Percentiles rank a stretch among this genome's conserved stretches.
Conservation (phyloP, 2,888 invertebrate species). For the Leucozona laternaria region DNA sequence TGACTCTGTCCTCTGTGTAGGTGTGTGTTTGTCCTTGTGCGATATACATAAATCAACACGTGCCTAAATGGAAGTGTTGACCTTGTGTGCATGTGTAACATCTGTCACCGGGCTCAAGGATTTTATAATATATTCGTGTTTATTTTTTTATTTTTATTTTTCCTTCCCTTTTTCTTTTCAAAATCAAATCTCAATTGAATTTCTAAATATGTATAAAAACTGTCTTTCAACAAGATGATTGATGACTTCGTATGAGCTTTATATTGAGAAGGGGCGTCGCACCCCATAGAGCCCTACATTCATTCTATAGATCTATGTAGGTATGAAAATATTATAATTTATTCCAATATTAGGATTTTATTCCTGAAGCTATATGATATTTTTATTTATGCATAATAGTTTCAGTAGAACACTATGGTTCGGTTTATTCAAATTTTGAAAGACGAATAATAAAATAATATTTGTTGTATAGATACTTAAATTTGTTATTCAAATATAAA, state of each 20-base stretch:
- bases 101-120: slow-evolving; percentile 11
- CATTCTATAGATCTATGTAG: background rate
- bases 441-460: too few relatives aligned
- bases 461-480: too few relatives aligned
- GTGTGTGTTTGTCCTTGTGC: background rate
- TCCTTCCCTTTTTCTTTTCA: background rate
- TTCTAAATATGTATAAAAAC: slow-evolving; percentile 18
- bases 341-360: background rate
- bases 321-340: slow-evolving; percentile 8
- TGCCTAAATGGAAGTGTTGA: background rate
- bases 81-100: slow-evolving; percentile 15
- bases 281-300: background rate
- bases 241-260: slow-evolving; percentile 11
- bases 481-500: too few relatives aligned
- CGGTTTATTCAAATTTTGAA: background rate
- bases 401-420: background rate
- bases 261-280: background rate
- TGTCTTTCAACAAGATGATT: slow-evolving; percentile 15
- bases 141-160: background rate
- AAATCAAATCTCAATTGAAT: slow-evolving; percentile 28
- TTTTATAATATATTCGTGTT: slow-evolving; percentile 13
- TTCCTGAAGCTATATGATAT: background rate
- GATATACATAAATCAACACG: slow-evolving; percentile 25
- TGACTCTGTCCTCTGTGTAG: too few relatives aligned
- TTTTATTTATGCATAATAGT: background rate